Base-by-base conservation (phyloP, 2,888 invertebrate species). In the Punctoribates punctum region DNA sequence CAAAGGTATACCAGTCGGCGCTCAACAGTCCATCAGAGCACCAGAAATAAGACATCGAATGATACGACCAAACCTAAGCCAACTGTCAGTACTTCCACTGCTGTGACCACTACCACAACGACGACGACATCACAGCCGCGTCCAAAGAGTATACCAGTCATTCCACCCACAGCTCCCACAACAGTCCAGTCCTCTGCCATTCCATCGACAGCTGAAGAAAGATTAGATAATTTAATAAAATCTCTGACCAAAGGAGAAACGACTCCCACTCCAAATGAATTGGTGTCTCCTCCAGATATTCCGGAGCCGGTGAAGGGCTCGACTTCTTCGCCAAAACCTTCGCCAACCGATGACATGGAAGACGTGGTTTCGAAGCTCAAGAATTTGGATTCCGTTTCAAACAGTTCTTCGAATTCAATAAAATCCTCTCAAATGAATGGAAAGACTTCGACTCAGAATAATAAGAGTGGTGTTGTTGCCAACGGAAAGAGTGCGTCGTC, bases 1-100 rank as follows among this genome's bases (percentile, higher is more conserved):
- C 98, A 99, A 85, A 87, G 98, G 79, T 98, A 95, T 83, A 96
- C 96, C 46, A 88, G 95, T 75, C 87, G 97, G 76, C 95, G 95
- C 83, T 94, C 73, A n/a, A 54, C 72, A 5, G 23, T 29, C 11
- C 42, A 5, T 15, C 42, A 25, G 23, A 5, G 60, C 6, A 57
- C 57, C 57, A 20, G 25, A 13, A 62, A 27, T 6, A 73, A 51
- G n/a, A 17, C 65, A 29, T 23, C 46, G 0, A 73, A 46, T 48
- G 48, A 46, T 46, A n/a, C 46, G 46, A 46, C 51, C 46, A 73
- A 27, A 46, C 23, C 46, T 15, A 73, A 73, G 23, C 23, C 73
- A 23, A 51, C 51, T 42, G 42, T 29, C 25, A 67, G 9, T 29
- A 11, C 34, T 5, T 29, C 17, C 20, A 8, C 29, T 27, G 75